Percentiles rank a stretch among this genome's conserved stretches.
phyloP scores from a whole-genome alignment of 2,113 vertebrate genomes.

The Dicaeum eximium region DNA sequence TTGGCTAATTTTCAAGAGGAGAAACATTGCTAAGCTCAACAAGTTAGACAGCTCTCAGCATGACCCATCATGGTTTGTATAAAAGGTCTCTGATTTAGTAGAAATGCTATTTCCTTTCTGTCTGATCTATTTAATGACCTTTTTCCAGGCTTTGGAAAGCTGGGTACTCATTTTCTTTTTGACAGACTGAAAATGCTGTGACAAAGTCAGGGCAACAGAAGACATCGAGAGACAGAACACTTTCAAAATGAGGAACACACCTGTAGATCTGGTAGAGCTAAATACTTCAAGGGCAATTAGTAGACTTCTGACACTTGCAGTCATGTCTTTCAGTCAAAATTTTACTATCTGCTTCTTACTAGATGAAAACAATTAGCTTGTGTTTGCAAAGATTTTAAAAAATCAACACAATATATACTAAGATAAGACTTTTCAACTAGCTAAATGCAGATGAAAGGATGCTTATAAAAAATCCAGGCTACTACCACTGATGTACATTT shows the following conservation, averaged over 20 bases:
- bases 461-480: not conserved
- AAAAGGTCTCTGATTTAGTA: constrained; percentile 39
- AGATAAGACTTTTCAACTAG: not conserved
- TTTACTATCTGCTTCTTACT: not conserved
- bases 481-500: not conserved
- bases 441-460: not conserved
- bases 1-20: constrained; percentile 29
- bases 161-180: not conserved
- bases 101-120: constrained; percentile 7
- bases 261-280: not conserved
- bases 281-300: not conserved
- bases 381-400: not conserved
- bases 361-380: not conserved
- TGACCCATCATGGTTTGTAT: constrained; percentile 15
- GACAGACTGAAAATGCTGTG: not conserved
- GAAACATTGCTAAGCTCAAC: constrained; percentile 24
- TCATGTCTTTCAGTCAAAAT: not conserved
- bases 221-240: not conserved
- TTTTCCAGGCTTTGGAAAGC: constrained; percentile 14
- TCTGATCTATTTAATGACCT: constrained; percentile 18
- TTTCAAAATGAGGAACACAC: not conserved
- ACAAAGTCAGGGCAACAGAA: not conserved
- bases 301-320: not conserved
- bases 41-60: constrained; percentile 35
- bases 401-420: not conserved